Evolutionary conservation across 2,888 invertebrate genomes (phyloP).

Genomic region (Nasonovia ribisnigri): DNA sequence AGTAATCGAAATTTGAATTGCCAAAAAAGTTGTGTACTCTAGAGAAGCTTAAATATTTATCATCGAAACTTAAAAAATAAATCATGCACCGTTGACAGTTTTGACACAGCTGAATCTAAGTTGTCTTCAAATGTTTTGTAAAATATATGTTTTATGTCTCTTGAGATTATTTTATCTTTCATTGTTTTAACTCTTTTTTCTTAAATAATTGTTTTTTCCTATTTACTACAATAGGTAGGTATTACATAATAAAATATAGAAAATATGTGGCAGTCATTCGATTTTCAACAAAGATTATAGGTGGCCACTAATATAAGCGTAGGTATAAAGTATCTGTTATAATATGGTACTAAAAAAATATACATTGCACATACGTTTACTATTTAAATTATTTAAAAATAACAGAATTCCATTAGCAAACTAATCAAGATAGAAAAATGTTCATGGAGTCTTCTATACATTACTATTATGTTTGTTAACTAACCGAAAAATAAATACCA

Average conservation of each 20-base stretch:
- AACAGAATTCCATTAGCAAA: background rate
- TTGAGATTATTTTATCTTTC: slow-evolving; percentile 15
- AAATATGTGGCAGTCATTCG: background rate
- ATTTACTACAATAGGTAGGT: background rate
- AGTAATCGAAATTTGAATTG: slow-evolving; percentile 53
- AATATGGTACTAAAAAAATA: background rate
- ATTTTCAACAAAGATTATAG: background rate
- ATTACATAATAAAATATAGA: background rate
- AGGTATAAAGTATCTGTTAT: background rate
- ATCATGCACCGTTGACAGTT: slow-evolving; percentile 57
- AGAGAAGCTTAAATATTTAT: slow-evolving; percentile 30
- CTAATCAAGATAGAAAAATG: background rate
- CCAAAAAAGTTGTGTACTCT: slow-evolving; percentile 28
- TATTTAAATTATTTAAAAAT: background rate
- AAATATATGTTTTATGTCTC: background rate
- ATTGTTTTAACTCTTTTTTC: background rate
- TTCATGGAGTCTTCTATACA: background rate
- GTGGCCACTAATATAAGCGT: background rate
- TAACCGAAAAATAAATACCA: background rate
- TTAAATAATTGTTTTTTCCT: background rate
- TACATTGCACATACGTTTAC: background rate
- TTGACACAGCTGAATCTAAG: slow-evolving; percentile 20
- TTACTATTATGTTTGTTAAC: background rate
- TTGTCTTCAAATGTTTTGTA: slow-evolving; percentile 3
- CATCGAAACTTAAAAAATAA: slow-evolving; percentile 50